Percentiles rank a stretch among this genome's conserved stretches.
phyloP scores from a whole-genome alignment of 2,888 invertebrate species.

The Heteromurus nitidus region DNA sequence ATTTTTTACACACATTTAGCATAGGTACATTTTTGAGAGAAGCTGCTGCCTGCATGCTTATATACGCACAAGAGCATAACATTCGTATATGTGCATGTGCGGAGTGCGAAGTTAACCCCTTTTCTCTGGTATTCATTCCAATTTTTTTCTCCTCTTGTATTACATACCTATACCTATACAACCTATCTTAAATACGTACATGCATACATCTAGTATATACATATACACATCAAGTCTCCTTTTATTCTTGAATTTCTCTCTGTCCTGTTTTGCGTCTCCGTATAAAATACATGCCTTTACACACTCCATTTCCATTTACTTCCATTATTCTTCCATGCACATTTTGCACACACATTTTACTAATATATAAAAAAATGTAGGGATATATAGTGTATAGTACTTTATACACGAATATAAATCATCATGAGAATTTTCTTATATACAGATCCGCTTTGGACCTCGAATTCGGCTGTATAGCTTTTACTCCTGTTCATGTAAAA shows the following conservation, averaged over 20 bases:
- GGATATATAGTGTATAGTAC: neutral
- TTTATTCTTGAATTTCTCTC: neutral
- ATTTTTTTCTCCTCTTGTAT: neutral
- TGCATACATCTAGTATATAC: neutral
- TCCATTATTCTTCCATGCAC: constrained; percentile 43
- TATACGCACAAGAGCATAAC: neutral
- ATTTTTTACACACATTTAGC: neutral
- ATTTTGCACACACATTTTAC: constrained; percentile 52
- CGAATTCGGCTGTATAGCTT: neutral
- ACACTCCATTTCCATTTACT: constrained; percentile 5
- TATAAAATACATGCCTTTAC: too few relatives aligned
- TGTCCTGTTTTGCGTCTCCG: constrained; percentile 13
- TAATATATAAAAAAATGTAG: constrained; percentile 21
- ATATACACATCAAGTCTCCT: neutral
- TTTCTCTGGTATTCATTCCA: neutral
- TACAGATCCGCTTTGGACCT: neutral
- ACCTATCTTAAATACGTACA: neutral
- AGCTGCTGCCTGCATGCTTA: neutral
- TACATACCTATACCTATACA: too few relatives aligned
- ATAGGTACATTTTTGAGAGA: neutral
- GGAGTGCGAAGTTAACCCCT: neutral
- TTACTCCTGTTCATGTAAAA: neutral
- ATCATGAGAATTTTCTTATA: too few relatives aligned
- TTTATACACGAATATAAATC: too few relatives aligned
- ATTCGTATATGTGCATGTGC: neutral